phyloP scores from a whole-genome alignment of 2,888 invertebrate species.

The Nycteola revayana region DNA sequence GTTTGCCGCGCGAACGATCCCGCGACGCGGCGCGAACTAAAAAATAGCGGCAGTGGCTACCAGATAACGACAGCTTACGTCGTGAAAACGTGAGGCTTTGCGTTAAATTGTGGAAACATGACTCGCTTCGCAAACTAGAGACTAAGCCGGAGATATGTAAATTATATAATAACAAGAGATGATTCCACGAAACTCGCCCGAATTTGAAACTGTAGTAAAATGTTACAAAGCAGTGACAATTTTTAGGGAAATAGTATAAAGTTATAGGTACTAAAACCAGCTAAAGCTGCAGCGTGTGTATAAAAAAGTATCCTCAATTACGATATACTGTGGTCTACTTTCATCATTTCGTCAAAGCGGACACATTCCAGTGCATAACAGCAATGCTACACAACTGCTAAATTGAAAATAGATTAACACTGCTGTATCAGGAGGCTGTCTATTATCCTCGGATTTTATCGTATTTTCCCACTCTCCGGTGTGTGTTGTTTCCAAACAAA shows the following conservation, averaged over 20 bases:
- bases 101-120: slow-evolving; percentile 61
- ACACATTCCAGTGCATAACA: too few species aligned
- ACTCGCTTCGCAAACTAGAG: slow-evolving; percentile 50
- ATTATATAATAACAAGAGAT: slow-evolving; percentile 45
- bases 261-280: background rate
- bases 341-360: too few species aligned
- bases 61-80: slow-evolving; percentile 65
- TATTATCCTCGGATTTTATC: background rate
- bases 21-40: slow-evolving; percentile 11
- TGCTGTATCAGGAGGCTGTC: too few species aligned
- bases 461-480: background rate
- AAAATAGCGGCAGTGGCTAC: slow-evolving; percentile 31
- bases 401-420: too few species aligned
- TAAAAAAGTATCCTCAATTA: too few species aligned
- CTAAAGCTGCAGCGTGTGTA: background rate
- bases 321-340: too few species aligned
- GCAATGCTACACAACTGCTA: too few species aligned
- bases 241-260: slow-evolving; percentile 10
- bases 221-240: slow-evolving; percentile 6
- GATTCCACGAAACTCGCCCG: slow-evolving; percentile 24
- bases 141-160: slow-evolving; percentile 39
- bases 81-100: slow-evolving; percentile 58
- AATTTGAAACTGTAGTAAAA: slow-evolving; percentile 6
- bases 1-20: slow-evolving; percentile 1
- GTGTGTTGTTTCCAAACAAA: slow-evolving; percentile 14